These are phyloP conservation scores for Babylonia areolata DNA, from an alignment of 1,140 invertebrate genomes.

Conservation along the genomic window DNA sequence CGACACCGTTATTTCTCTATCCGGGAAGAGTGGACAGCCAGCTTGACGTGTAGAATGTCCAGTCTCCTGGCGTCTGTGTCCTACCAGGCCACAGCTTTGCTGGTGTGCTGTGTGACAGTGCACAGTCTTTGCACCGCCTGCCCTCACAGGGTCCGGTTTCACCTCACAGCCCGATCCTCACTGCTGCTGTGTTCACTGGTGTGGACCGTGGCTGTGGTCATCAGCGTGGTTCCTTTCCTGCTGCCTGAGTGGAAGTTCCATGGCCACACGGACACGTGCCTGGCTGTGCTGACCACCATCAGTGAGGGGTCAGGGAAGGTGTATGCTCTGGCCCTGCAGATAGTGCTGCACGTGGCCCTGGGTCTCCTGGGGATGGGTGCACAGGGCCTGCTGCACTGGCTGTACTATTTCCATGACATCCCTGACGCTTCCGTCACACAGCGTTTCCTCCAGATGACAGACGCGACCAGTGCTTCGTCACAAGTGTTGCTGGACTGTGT, in stretches of 20 bases:
- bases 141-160: not conserved
- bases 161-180: not conserved
- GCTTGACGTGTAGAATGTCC: not conserved
- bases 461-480: not conserved
- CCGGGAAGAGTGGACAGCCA: not conserved
- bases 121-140: not conserved
- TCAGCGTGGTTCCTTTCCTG: not conserved
- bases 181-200: not conserved
- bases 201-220: not conserved
- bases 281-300: not conserved
- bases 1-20: constrained; percentile 9
- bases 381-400: not conserved
- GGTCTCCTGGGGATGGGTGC: not conserved
- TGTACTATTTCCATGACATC: not conserved
- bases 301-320: not conserved
- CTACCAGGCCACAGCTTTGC: not conserved
- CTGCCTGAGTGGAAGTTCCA: constrained; percentile 4
- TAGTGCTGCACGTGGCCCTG: not conserved
- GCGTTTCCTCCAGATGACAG: not conserved
- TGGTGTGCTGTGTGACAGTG: not conserved
- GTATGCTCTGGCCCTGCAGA: not conserved
- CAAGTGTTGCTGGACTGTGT: not conserved
- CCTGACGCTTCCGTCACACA: not conserved
- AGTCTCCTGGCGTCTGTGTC: not conserved
- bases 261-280: not conserved